phyloP scores from a whole-genome alignment of 1,140 invertebrate species.

The Acyrthosiphon pisum region DNA sequence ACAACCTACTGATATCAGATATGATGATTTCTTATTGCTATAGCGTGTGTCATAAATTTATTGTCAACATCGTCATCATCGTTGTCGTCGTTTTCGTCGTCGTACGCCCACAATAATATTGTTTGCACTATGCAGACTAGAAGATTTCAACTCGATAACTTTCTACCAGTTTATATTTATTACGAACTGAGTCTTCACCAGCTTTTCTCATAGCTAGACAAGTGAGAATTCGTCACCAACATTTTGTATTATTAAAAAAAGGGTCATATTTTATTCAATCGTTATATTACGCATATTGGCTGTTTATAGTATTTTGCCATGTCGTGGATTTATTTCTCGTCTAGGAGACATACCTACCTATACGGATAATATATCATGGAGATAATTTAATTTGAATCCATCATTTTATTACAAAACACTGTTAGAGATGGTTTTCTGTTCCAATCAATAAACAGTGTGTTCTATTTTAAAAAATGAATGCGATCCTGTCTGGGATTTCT shows the following conservation, averaged over 20 bases:
- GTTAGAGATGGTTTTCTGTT: background rate
- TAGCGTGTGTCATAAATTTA: background rate
- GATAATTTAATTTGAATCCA: background rate
- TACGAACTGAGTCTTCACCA: background rate
- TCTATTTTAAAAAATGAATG: too few species aligned
- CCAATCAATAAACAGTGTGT: background rate
- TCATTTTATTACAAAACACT: background rate
- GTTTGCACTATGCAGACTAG: background rate
- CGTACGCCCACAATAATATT: too few species aligned
- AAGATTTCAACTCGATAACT: background rate
- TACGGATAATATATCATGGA: background rate
- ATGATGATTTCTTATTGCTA: background rate
- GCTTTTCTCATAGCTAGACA: background rate
- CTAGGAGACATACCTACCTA: background rate
- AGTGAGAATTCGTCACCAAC: background rate
- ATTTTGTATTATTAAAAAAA: background rate
- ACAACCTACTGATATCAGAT: too few species aligned
- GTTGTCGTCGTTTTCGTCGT: background rate
- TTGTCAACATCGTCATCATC: background rate
- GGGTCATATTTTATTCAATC: background rate
- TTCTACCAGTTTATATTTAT: background rate
- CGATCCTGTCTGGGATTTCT: too few species aligned
- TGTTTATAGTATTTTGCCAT: background rate
- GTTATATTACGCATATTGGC: background rate
- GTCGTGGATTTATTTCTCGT: background rate